Evolutionary conservation across 2,888 invertebrate genomes (phyloP), one percentile per base, ranked within the genome.

Genomic region (Dimorphilus gyrociliatus): DNA sequence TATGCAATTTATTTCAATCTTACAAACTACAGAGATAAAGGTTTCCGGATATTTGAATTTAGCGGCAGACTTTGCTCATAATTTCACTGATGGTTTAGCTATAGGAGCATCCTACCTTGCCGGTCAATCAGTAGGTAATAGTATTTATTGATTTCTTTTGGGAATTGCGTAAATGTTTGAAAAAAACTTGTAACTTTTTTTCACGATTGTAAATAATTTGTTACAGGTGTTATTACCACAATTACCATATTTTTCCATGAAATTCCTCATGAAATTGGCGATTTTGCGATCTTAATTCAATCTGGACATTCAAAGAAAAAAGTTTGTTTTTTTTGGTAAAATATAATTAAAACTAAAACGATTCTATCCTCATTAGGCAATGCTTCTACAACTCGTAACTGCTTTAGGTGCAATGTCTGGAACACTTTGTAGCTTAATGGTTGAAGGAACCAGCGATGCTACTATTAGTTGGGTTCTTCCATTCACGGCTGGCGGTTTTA

Each of bases 211-310:
- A 10, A 25, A 25, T 16, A n/a, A 6, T 16, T 6, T 27, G 28
- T 7, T 10, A 17, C 19, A 17, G 56, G 55, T 6, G 45, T 57
- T 23, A 48, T 92, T 10, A 97, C 97, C 12, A 94, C 94, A 16
- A 66, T 90, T 21, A 92, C 92, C 2, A 92, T 99, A 51, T 69
- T 99, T 30, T 66, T 99, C 26, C 97, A 99, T 63, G 97, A 99
- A 70, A 81, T 97, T 39, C 97, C 97, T 8, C 97, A 99, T 68
- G 97, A 97, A 68, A 92, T 97, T 55, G 97, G 97, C 23, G 97
- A 97, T 63, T 99, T 90, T 69, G 97, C 97, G 10, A 94, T 99
- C 60, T 72, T 97, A 32, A 76, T 97, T 33, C 90, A 94, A 63
- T 90, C 92, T 27, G 97, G 97, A 16, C 92, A 88, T 55, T 78